Percentiles rank a stretch among this genome's conserved stretches.
These are phyloP conservation scores for Elephantulus edwardii DNA, from an alignment of 2,113 vertebrate genomes.

Conservation along the genomic window DNA sequence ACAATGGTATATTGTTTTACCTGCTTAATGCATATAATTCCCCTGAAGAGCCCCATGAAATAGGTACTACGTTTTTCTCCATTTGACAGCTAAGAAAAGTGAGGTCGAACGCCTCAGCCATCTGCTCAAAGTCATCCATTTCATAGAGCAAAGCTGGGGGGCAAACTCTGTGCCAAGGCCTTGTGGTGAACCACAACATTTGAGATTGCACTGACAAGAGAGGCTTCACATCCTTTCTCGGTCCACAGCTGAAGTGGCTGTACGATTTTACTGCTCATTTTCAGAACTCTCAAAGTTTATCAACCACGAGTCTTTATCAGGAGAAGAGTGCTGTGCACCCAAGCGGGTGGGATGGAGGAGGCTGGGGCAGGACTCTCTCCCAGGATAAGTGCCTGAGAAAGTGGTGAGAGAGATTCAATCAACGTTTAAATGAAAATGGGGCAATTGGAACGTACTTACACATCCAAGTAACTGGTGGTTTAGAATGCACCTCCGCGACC, in stretches of 20 bases:
- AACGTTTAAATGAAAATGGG: constrained; percentile 18
- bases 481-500: not conserved
- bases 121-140: not conserved
- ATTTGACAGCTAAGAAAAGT: not conserved
- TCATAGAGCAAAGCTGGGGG: not conserved
- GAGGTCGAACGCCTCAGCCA: not conserved
- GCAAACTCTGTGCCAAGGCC: constrained; percentile 1
- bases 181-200: constrained; percentile 60
- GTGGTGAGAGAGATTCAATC: not conserved
- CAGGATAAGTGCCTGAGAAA: not conserved
- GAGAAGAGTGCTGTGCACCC: too few species aligned
- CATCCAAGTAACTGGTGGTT: not conserved
- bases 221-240: not conserved
- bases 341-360: not conserved
- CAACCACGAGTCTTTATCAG: not conserved
- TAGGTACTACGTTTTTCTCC: not conserved
- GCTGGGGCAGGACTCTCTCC: not conserved
- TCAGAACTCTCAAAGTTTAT: constrained; percentile 22
- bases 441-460: constrained; percentile 57
- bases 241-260: not conserved
- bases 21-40: not conserved
- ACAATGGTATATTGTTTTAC: not conserved
- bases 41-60: not conserved
- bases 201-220: not conserved
- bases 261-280: not conserved